Evolutionary conservation across 2,888 invertebrate species (phyloP), one percentile per base, ranked within the genome.

Genomic region (Rhodophaea formosa): DNA sequence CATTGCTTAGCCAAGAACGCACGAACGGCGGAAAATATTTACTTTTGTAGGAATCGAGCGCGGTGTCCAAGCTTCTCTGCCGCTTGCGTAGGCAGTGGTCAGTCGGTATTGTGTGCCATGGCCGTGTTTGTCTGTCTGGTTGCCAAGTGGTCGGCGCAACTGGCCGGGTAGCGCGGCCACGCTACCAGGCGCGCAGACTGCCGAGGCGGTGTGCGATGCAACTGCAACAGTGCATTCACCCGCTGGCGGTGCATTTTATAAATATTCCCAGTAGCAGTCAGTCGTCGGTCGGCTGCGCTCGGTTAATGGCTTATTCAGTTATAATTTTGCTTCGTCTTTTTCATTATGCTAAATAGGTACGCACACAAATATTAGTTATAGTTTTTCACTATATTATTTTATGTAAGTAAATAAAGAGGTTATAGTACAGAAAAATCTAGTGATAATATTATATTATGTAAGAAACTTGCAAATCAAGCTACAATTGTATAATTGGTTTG

Each of bases 131-230:
- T 74, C 63, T 71, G 76, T 72, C 67, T 78, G 78, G 88, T 90
- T 90, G 90, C 86, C 89, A 90, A 88, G 88, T 88, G 88, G 86
- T 75, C 84, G 70, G 80, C 77, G 77, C 75, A 71, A 75, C 79
- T 80, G 80, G 82, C 77, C 78, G 71, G 69, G 69, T 56, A 66
- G 70, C 73, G 82, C 83, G 88, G 82, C 85, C 86, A 74, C 64
- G 60, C 55, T 74, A 91, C 88, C 80, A 89, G 92, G 91, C 79
- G 72, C 64, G 51, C 88, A 91, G 80, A 60, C 60, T 49, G 43
- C 51, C 60, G 69, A 70, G 65, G 77, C 68, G 73, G 61, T 80
- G 68, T n/a, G 49, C 60, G 44, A 53, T 64, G 65, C 66, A 65
- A 59, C 53, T 66, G 65, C 68, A 63, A 53, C 56, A 72, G 70